Evolutionary conservation across 2,797 vertebrate genomes (phyloP), one percentile per base, ranked within the genome.

Genomic region (Lepus oiostolus): DNA sequence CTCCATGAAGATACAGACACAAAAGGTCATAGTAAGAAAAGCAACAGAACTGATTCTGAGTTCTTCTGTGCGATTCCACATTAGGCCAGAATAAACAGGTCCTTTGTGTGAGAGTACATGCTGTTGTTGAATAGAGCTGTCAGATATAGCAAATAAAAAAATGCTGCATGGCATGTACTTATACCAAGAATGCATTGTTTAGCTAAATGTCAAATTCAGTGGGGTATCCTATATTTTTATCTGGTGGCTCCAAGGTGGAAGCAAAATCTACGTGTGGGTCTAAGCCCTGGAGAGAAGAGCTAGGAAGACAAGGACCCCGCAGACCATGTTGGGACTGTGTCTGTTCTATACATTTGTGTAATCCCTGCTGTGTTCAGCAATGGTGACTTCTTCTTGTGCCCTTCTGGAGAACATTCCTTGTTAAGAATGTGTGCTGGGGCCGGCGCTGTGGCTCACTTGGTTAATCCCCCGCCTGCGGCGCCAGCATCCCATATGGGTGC

Each of bases 121-220:
- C 68, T 32, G 4, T 16, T 47, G 22, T 35, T 26, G 50, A 17
- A 54, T 22, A 24, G 63, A 11, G 14, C 30, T 62, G 21, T 60
- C 62, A 62, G 30, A 17, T 80, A 71, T 91, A 87, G 62, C 65
- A 70, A 76, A 13, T 77, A 7, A 16, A 90, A 87, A 90, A 90
- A 35, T 67, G 68, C 12, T 63, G 22, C 70, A 1, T 14, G 28
- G 4, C 6, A 58, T 14, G 2, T 14, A n/a, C 3, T 42, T 65
- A 11, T 1, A 17, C 65, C 16, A 63, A 68, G 86, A 63, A 54
- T 17, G 68, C 7, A 16, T n/a, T 84, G 42, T 58, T 76, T 82
- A 54, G n/a, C 26, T 47, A 16, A 92, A 92, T 35, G 52, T 28
- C 14, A 52, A 2, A 9, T 54, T 21, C 30, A 58, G 8, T 14